These are phyloP conservation scores for Sycophila sp. DNA, from an alignment of 1,140 invertebrate species.

Conservation along the genomic window DNA sequence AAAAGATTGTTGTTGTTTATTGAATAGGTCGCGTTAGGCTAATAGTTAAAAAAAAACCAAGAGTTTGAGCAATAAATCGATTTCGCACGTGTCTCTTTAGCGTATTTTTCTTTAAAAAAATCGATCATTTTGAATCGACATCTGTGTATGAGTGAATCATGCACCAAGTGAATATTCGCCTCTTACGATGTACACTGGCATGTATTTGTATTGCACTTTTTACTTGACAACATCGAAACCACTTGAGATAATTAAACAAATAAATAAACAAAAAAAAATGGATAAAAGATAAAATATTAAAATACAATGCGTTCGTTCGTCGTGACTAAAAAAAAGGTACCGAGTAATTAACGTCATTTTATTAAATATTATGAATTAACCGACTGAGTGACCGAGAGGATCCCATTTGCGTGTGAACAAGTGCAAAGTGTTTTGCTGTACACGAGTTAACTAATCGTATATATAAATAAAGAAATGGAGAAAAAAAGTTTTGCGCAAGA, in stretches of 20 bases:
- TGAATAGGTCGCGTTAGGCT: slow-evolving; percentile 9
- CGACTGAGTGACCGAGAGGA: not conserved
- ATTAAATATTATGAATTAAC: slow-evolving; percentile 3
- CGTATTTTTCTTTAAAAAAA: not conserved
- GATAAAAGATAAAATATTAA: no score
- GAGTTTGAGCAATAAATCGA: slow-evolving; percentile 30
- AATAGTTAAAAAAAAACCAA: not conserved
- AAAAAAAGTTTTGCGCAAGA: not conserved
- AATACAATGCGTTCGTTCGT: slow-evolving; percentile 18
- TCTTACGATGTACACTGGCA: not conserved
- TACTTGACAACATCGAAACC: slow-evolving; percentile 28
- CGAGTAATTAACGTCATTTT: slow-evolving; percentile 26
- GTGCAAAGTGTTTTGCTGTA: not conserved
- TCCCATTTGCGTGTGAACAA: not conserved
- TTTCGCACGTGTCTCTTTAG: not conserved
- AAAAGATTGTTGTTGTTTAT: slow-evolving; percentile 24
- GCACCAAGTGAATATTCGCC: not conserved
- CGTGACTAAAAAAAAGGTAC: slow-evolving; percentile 18
- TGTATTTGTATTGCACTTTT: not conserved
- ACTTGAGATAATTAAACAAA: slow-evolving; percentile 3
- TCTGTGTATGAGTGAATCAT: not conserved
- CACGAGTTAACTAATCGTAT: slow-evolving; percentile 27
- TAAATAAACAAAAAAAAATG: slow-evolving; percentile 8
- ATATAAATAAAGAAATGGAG: not conserved
- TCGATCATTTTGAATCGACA: no score